Evolutionary conservation across 1,140 invertebrate species (phyloP).

Genomic region (Heliothis subflexa): DNA sequence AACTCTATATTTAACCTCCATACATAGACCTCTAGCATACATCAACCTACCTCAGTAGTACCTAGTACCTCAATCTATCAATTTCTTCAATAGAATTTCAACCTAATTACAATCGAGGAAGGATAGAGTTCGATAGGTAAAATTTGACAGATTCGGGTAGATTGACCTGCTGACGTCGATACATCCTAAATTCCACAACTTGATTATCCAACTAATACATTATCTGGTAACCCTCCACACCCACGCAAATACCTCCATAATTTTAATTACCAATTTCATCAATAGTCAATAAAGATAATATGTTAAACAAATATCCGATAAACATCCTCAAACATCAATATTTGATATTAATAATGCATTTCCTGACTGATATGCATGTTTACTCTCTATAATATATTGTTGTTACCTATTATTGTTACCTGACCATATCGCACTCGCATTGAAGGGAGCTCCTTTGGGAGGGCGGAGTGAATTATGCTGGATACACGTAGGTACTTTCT

Average conservation of each 20-base stretch:
- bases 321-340: slow-evolving; percentile 39
- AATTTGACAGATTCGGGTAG: too few relatives aligned
- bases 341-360: slow-evolving; percentile 39
- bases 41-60: not conserved
- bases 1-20: not conserved
- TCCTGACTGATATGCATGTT: slow-evolving; percentile 22
- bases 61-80: too few relatives aligned
- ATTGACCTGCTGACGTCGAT: too few relatives aligned
- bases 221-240: too few relatives aligned
- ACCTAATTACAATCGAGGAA: too few relatives aligned
- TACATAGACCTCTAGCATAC: too few relatives aligned
- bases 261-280: slow-evolving; percentile 1
- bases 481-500: not conserved
- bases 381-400: not conserved
- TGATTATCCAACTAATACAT: too few relatives aligned
- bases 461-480: not conserved
- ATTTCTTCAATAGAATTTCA: too few relatives aligned
- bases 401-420: too few relatives aligned
- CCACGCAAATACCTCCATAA: not conserved
- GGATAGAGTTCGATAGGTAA: too few relatives aligned
- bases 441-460: slow-evolving; percentile 6
- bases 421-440: not conserved
- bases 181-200: too few relatives aligned
- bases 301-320: not conserved
- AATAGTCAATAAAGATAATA: not conserved